Percentiles rank a stretch among this genome's conserved stretches.
These are phyloP conservation scores for Atlantisia rogersi DNA, from an alignment of 2,113 vertebrate genomes.

Conservation along the genomic window DNA sequence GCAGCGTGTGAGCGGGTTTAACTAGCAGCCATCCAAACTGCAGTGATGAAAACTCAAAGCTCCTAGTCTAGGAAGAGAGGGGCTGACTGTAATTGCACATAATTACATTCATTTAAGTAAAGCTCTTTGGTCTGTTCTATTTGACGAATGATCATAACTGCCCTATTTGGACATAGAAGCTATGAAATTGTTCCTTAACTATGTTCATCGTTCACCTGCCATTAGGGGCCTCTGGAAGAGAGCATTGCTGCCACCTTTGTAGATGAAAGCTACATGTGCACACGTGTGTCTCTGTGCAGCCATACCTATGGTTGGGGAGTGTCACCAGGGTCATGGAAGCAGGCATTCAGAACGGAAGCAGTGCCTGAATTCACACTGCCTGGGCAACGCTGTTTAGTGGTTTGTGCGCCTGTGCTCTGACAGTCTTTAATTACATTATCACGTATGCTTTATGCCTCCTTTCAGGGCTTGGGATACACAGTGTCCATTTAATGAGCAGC, in stretches of 20 bases:
- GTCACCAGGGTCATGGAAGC: not conserved
- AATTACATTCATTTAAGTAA: not conserved
- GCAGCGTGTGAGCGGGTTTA: not conserved
- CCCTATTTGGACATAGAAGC: not conserved
- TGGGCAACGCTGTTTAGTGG: not conserved
- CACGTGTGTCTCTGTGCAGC: not conserved
- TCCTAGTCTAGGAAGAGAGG: fast-evolving
- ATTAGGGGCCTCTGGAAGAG: not conserved
- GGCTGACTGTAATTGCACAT: not conserved
- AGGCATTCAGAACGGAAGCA: not conserved
- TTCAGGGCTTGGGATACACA: not conserved
- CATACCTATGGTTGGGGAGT: not conserved
- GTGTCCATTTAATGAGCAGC: not conserved
- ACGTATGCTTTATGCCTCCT: not conserved
- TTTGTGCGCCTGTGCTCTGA: not conserved
- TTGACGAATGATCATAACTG: not conserved
- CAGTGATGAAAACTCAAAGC: fast-evolving
- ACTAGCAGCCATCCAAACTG: not conserved
- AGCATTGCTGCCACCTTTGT: not conserved
- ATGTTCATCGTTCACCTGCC: not conserved
- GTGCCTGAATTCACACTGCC: not conserved
- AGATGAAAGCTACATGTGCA: not conserved
- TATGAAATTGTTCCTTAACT: not conserved
- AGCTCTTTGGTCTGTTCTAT: not conserved
- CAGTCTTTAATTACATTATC: not conserved